A percentile compares a stretch with the other conserved stretches of the same genome.
Evolutionary conservation across 2,113 vertebrate species (phyloP).

Genomic region (Heterotilapia buettikoferi): DNA sequence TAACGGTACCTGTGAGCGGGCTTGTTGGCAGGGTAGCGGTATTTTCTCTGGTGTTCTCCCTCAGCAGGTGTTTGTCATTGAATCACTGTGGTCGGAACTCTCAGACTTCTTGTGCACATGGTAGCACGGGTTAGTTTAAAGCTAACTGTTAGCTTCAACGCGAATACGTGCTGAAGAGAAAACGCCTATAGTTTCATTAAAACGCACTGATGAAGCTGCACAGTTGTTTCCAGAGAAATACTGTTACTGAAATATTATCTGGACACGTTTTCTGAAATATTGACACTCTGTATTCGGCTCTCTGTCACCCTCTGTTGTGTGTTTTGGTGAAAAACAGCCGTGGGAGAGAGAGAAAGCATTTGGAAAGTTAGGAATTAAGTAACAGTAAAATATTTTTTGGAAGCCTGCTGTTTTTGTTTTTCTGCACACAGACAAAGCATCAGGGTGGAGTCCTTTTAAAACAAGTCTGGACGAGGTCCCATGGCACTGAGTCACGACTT

Average conservation of each 20-base stretch:
- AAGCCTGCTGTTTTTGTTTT: neutral
- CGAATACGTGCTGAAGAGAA: neutral
- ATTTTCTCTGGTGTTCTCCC: rapidly evolving
- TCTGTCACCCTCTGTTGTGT: neutral
- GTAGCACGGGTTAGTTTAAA: neutral
- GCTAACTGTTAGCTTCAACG: neutral
- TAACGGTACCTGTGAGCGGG: rapidly evolving
- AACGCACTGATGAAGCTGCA: rapidly evolving
- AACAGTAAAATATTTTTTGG: neutral
- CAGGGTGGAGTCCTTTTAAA: neutral
- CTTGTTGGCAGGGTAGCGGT: rapidly evolving
- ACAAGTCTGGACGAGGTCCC: neutral
- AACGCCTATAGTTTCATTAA: neutral
- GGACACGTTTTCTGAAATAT: neutral
- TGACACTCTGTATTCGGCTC: neutral
- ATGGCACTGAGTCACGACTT: neutral
- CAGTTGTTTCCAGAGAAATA: rapidly evolving
- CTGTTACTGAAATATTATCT: neutral
- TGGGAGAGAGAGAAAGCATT: rapidly evolving
- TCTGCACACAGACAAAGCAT: neutral
- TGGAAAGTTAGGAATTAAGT: neutral
- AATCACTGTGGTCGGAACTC: neutral
- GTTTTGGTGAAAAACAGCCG: neutral
- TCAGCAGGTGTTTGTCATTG: rapidly evolving
- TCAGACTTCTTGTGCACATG: neutral